Evolutionary conservation across 2,888 invertebrate species (phyloP).

Genomic region (Acrobasis suavella): DNA sequence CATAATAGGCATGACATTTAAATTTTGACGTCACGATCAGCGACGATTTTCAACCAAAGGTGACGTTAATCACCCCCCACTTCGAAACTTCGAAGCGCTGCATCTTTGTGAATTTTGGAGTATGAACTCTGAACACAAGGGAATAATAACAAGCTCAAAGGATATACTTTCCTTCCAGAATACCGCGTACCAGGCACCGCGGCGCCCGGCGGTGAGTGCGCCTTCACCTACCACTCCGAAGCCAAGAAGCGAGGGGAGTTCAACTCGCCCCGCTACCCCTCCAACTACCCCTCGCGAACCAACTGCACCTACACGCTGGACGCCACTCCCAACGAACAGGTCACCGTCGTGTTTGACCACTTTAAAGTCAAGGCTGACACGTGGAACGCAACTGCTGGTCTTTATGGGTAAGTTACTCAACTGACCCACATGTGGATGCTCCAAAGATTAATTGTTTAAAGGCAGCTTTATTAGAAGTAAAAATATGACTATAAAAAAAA

Average conservation of each 20-base stretch:
- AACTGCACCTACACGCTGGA: slow-evolving; percentile 96
- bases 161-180: slow-evolving; percentile 80
- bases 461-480: too few species aligned
- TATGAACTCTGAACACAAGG: not conserved
- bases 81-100: too few species aligned
- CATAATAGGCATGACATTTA: too few species aligned
- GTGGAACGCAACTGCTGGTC: slow-evolving; percentile 86
- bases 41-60: too few species aligned
- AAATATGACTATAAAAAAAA: too few species aligned
- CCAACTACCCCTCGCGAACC: slow-evolving; percentile 97
- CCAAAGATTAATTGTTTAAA: too few species aligned
- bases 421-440: not conserved
- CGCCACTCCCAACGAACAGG: slow-evolving; percentile 93
- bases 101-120: too few species aligned
- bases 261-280: slow-evolving; percentile 97
- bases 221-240: slow-evolving; percentile 94
- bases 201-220: slow-evolving; percentile 94
- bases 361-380: slow-evolving; percentile 93
- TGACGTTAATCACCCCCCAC: too few species aligned
- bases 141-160: not conserved
- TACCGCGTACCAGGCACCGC: slow-evolving; percentile 97
- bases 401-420: slow-evolving; percentile 60
- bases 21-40: too few species aligned
- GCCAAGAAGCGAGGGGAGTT: slow-evolving; percentile 95
- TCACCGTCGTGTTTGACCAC: slow-evolving; percentile 94